Evolutionary conservation across 2,888 invertebrate genomes (phyloP).

Genomic region (Brachyptera risi): DNA sequence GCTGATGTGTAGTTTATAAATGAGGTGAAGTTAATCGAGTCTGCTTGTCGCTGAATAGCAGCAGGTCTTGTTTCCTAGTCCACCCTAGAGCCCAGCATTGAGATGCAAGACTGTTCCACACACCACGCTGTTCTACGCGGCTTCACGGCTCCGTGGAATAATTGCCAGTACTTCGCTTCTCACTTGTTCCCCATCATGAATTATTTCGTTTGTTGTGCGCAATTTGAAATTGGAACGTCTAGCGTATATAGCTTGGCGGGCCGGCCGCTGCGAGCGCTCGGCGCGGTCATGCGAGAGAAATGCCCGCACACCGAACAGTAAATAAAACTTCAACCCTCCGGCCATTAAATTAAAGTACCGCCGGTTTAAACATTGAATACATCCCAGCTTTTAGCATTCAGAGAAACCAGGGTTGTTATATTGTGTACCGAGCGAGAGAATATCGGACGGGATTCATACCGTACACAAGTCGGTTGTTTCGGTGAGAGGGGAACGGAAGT

Average conservation of each 20-base stretch:
- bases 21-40: too few species aligned
- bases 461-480: too few species aligned
- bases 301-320: conserved; percentile 5
- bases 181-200: conserved; percentile 2
- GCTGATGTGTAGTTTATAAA: too few species aligned
- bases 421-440: too few species aligned
- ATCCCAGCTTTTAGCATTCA: conserved; percentile 8
- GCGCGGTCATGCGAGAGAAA: conserved; percentile 1
- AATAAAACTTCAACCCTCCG: conserved; percentile 14
- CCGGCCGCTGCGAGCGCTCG: background rate
- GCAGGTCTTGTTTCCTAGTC: too few species aligned
- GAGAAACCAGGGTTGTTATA: conserved; percentile 3
- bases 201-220: conserved; percentile 14
- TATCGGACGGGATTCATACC: too few species aligned
- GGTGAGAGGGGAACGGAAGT: too few species aligned
- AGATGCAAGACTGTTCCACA: too few species aligned
- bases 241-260: background rate
- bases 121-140: too few species aligned
- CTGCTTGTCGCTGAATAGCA: too few species aligned
- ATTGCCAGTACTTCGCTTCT: background rate
- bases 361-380: conserved; percentile 8
- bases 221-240: conserved; percentile 2
- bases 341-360: conserved; percentile 11
- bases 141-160: too few species aligned
- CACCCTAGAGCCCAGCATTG: too few species aligned